Evolutionary conservation across 2,113 vertebrate species (phyloP).

Genomic region (Coptodon rendalli): DNA sequence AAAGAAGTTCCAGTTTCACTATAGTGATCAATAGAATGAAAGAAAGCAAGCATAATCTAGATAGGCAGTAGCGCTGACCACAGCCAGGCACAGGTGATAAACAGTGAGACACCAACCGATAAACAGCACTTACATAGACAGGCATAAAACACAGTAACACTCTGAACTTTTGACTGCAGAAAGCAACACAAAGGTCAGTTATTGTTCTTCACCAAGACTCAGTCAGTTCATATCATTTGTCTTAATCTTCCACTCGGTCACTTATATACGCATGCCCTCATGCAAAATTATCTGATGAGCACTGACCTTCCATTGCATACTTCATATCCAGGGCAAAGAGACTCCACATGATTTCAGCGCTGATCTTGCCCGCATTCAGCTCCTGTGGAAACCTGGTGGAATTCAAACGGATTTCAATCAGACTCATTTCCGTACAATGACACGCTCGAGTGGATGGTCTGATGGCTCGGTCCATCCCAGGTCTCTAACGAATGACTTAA

Average conservation of each 20-base stretch:
- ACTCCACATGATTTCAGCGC: conserved; percentile 90
- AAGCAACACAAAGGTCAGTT: neutral
- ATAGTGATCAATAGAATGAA: conserved; percentile 1
- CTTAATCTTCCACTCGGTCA: neutral
- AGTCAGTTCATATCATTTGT: neutral
- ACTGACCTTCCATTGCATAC: conserved; percentile 93
- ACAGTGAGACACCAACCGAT: neutral
- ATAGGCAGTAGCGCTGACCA: conserved; percentile 25
- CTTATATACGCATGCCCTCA: neutral
- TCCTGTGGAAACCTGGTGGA: conserved; percentile 90
- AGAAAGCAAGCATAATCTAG: conserved; percentile 20
- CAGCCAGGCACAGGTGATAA: neutral
- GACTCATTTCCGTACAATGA: conserved; percentile 22
- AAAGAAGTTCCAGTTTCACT: conserved; percentile 4
- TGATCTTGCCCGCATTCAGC: conserved; percentile 89
- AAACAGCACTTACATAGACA: neutral
- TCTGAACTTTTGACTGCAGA: neutral
- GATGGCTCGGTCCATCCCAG: conserved; percentile 15
- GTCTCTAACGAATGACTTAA: conserved; percentile 14
- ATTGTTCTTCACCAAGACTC: neutral
- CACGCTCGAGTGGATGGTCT: conserved; percentile 13
- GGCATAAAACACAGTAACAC: neutral
- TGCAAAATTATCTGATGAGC: neutral
- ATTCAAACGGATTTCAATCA: conserved; percentile 54
- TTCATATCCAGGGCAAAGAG: conserved; percentile 95